Base-by-base conservation (phyloP, 1,140 invertebrate genomes). In the Caligus rogercresseyi region DNA sequence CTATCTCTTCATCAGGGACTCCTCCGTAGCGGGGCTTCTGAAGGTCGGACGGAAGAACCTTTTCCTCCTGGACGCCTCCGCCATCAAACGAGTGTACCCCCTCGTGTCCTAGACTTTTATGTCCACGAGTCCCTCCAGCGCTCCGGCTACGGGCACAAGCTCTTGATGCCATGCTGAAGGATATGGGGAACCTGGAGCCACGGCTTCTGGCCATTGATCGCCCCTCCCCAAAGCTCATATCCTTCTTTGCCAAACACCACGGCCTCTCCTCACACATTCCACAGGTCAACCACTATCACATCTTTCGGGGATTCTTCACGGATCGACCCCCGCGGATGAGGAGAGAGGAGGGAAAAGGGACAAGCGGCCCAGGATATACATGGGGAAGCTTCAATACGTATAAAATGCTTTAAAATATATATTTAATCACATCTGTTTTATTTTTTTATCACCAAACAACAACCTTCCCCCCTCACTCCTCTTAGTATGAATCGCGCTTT, bases 71-170 rank as follows among this genome's bases (percentile, higher is more conserved):
- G 85, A 91, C 71, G 81, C 81, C 11, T 25, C 59, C 11, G 67
- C 67, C 18, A 53, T 79, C 83, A 67, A 81, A 81, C 70, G 84
- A 89, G 70, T 76, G 83, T 81, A 63, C 82, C 86, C 1, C 74
- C 85, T 7, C 90, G 87, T 70, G 78, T 92, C 55, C 74, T 93
- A 54, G 89, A 93, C 70, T 91, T 92, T 74, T 93, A 87, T 70
- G 78, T 92, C 25, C 83, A 88, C 67, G 84, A 85, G 70, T 79
- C 81, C 0, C 76, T 77, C 25, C 89, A 92, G 72, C 77, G 87
- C 26, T 78, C 78, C 69, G 88, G 88, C 18, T 78, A 81, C 68
- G 88, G 88, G 16, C 82, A 81, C 66, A 74, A 75, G 59, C 73
- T 91, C 0, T 89, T 88, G 82, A 89, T 66, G 75, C 82, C 64